These are phyloP conservation scores for Sitta carolinensis DNA, from an alignment of 2,797 vertebrate genomes.

Conservation along the genomic window DNA sequence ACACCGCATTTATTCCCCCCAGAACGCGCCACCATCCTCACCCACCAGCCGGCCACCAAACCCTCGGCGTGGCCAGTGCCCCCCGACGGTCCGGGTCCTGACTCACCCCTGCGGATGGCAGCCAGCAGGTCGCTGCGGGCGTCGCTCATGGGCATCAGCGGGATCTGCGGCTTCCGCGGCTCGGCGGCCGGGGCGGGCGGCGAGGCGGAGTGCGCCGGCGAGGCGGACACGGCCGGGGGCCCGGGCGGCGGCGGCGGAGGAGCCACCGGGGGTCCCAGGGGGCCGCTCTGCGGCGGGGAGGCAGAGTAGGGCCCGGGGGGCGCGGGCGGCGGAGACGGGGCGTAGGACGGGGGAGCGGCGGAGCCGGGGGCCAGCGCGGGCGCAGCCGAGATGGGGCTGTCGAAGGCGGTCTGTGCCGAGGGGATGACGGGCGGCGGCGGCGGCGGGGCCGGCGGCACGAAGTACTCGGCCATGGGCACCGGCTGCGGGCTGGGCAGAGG, in stretches of 20 bases:
- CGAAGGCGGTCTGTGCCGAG: conserved; percentile 87
- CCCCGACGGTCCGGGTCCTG: too few relatives aligned
- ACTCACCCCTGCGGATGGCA: conserved; percentile 87
- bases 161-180: conserved; percentile 80
- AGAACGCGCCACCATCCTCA: not conserved
- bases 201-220: conserved; percentile 67
- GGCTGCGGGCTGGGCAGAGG: conserved; percentile 74
- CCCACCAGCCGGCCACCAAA: rapidly evolving
- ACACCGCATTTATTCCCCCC: rapidly evolving
- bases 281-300: conserved; percentile 58
- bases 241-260: conserved; percentile 84
- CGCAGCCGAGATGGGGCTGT: conserved; percentile 79
- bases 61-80: rapidly evolving
- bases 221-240: conserved; percentile 62
- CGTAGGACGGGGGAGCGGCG: not conserved
- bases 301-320: not conserved
- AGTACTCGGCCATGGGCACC: conserved; percentile 85
- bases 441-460: conserved; percentile 84
- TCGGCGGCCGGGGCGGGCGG: conserved; percentile 52
- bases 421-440: conserved; percentile 86
- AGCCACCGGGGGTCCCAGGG: conserved; percentile 78
- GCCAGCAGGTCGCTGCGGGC: conserved; percentile 90
- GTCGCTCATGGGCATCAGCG: conserved; percentile 90
- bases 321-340: not conserved
- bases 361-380: conserved; percentile 68